A percentile compares a stretch with the other conserved stretches of the same genome.
phyloP scores from a whole-genome alignment of 1,140 invertebrate species.

The Caenorhabditis remanei region DNA sequence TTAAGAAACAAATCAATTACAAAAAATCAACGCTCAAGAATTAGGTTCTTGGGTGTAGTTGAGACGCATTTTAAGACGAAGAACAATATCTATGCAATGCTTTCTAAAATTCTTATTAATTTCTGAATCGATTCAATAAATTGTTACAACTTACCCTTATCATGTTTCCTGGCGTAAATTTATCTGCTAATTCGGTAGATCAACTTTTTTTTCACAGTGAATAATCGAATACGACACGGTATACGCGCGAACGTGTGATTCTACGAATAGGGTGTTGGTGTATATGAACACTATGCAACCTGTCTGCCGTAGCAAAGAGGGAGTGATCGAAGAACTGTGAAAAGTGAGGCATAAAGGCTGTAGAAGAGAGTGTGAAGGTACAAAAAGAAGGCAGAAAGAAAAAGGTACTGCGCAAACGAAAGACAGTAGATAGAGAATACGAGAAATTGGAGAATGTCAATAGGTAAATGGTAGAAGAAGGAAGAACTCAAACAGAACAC shows the following conservation, averaged over 20 bases:
- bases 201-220: neutral
- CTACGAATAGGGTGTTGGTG: neutral
- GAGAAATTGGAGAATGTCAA: slow-evolving; percentile 27
- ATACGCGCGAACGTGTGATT: neutral
- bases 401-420: neutral
- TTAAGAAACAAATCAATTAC: no score
- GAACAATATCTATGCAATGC: no score
- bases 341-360: neutral
- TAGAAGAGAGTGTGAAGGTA: neutral
- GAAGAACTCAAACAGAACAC: slow-evolving; percentile 31
- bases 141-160: neutral
- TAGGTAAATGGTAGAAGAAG: slow-evolving; percentile 11
- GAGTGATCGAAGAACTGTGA: slow-evolving; percentile 43
- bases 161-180: neutral
- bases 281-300: neutral
- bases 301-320: neutral
- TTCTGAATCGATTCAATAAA: no score
- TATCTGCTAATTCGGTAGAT: neutral
- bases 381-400: neutral
- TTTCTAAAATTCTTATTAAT: no score
- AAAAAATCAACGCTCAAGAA: no score
- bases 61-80: no score
- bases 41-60: no score
- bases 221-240: neutral
- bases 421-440: neutral